phyloP scores from a whole-genome alignment of 2,113 vertebrate species.

The Anseranas semipalmata region DNA sequence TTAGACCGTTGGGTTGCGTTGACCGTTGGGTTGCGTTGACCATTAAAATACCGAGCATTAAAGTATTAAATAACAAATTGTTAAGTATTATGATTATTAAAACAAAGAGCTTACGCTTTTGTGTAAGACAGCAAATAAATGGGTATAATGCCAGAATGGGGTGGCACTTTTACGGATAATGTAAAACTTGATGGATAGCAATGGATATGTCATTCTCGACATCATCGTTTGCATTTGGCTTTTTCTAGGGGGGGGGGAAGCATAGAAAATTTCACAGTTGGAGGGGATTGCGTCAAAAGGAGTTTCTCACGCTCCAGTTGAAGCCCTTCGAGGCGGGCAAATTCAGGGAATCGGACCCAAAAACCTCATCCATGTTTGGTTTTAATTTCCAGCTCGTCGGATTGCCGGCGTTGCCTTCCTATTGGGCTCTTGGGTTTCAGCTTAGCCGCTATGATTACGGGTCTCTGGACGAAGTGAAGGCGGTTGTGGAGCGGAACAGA shows the following conservation, averaged over 20 bases:
- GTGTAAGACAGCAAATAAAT: neutral
- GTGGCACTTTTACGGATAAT: neutral
- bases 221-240: neutral
- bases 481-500: conserved; percentile 85
- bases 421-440: conserved; percentile 92
- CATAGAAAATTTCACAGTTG: neutral
- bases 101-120: neutral
- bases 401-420: conserved; percentile 85
- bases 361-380: neutral
- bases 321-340: neutral
- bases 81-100: too few relatives aligned
- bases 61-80: too few relatives aligned
- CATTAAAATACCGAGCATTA: too few relatives aligned
- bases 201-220: neutral
- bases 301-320: too few relatives aligned
- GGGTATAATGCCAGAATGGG: neutral
- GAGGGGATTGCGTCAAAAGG: fast-evolving
- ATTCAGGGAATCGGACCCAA: neutral
- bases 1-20: too few relatives aligned
- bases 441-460: conserved; percentile 88
- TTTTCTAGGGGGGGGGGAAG: fast-evolving
- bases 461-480: conserved; percentile 80
- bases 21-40: too few relatives aligned
- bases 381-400: conserved; percentile 80
- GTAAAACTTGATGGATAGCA: too few relatives aligned